Evolutionary conservation across 2,797 vertebrate species (phyloP), one percentile per base, ranked within the genome.

Genomic region (Malurus leucopterus): DNA sequence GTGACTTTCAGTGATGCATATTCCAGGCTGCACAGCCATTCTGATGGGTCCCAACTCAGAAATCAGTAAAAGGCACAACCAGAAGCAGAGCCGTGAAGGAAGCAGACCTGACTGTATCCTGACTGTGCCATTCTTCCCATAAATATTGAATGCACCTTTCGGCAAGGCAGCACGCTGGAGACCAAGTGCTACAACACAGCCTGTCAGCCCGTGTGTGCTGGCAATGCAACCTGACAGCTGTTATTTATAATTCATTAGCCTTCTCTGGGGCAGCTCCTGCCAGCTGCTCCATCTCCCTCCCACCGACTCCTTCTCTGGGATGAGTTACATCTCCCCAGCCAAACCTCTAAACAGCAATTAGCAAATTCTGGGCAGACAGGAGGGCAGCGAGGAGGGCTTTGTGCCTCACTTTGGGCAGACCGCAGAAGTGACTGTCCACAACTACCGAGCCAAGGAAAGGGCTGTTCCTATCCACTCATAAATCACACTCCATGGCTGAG

Each of bases 191-290:
- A 23, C 64, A 86, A 23, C 50, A 6, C 86, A 91, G 79, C 34
- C 94, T 70, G 86, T 55, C 93, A 90, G 89, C 62, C 88, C 71
- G 86, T 51, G 90, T 8, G 49, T 16, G 7, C 89, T 58, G 76
- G 46, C 90, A 70, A 89, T 86, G 57, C 76, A 94, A 67, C 88
- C 89, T 57, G 91, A 95, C 95, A 96, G 94, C 74, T 95, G 92
- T 85, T 92, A 94, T 96, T 94, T 96, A 96, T 96, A 96, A 97
- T 96, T 96, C 93, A 96, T 95, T 76, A 91, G 88, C 78, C 78
- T 59, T 41, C 91, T 95, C 55, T 27, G 79, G 84, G 95, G 84
- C 84, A 84, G 90, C 91, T 91, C 86, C 86, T 91, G 90, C 91
- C 95, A 95, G 92, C 94, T 96, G 95, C 88, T 94, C 89, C 68